Percentiles rank a stretch among this genome's conserved stretches.
These are phyloP conservation scores for Dendronephthya gigantea DNA, from an alignment of 64 coral and sea anemone species.

Conservation along the genomic window DNA sequence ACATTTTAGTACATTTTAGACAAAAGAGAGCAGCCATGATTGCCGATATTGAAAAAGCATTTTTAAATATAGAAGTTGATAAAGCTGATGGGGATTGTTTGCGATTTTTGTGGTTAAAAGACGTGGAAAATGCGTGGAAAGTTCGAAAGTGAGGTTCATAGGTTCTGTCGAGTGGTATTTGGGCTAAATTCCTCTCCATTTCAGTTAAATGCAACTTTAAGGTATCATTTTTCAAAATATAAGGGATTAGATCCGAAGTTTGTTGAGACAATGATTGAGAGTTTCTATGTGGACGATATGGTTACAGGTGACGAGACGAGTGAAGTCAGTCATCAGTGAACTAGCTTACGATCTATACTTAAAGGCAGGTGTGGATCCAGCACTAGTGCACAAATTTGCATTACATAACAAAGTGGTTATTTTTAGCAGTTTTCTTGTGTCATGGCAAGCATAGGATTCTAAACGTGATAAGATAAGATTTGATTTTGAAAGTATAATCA, in stretches of 20 bases:
- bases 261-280: neutral
- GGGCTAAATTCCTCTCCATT: neutral
- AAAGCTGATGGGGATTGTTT: neutral
- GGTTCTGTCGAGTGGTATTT: neutral
- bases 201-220: neutral
- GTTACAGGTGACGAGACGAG: neutral
- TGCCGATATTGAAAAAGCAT: neutral
- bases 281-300: neutral
- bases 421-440: too few species aligned
- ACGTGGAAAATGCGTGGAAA: neutral
- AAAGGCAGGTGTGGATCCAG: neutral
- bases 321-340: too few species aligned
- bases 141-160: neutral
- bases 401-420: too few species aligned
- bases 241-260: neutral
- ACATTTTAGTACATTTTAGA: neutral
- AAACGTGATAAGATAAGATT: too few species aligned
- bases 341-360: neutral
- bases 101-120: neutral
- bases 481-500: too few species aligned
- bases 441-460: too few species aligned
- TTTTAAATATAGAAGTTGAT: neutral
- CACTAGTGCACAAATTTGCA: too few species aligned
- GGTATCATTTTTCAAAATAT: neutral
- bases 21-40: neutral